Base-by-base conservation (phyloP, 1,140 invertebrate genomes). In the Anadara kagoshimensis region DNA sequence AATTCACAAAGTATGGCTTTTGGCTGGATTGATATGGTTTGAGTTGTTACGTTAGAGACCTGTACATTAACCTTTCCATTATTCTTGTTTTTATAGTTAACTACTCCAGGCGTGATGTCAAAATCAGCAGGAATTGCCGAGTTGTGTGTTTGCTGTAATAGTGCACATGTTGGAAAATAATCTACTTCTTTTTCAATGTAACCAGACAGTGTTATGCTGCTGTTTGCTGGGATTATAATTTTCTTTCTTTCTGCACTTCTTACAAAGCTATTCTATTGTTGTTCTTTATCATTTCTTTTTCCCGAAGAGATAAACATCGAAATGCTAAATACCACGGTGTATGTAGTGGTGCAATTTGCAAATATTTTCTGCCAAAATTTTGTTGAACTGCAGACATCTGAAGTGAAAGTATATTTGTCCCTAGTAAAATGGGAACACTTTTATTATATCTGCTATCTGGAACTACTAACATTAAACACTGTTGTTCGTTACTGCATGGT, bases 381-480 rank as follows among this genome's bases (percentile, higher is more conserved):
- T 56, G 41, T n/a, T 36, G 24, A 22, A 41, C 1, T 57, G 29
- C 18, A 16, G 47, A 24, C 5, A 75, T 16, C 7, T 58, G n/a
- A 24, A 51, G 14, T 10, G 24, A 41, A 18, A 69, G 36, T 7
- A 66, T 44, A 41, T 74, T 75, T 18, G 67, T 69, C 18, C 73
- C 61, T 29, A 69, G 41, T 16, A 66, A 45, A 14, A 69, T 11
- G 24, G 72, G 65, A n/a, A 64, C 53, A 5, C 20, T 18, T n/a
- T 22, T 11, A 36, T 74, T 63, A 45, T 74, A 69, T 4, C 12
- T 65, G 44, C 61, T 69, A n/a, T 69, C 67, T 44, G 66, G 73
- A 22, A 69, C 54, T 5, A 75, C 58, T 24, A 57, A 24, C 5
- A 68, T 29, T 56, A 69, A 12, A 57, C 53, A 66, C 5, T 47